phyloP scores from a whole-genome alignment of 1,140 invertebrate species.

The Hyposmocoma kahamanoa region DNA sequence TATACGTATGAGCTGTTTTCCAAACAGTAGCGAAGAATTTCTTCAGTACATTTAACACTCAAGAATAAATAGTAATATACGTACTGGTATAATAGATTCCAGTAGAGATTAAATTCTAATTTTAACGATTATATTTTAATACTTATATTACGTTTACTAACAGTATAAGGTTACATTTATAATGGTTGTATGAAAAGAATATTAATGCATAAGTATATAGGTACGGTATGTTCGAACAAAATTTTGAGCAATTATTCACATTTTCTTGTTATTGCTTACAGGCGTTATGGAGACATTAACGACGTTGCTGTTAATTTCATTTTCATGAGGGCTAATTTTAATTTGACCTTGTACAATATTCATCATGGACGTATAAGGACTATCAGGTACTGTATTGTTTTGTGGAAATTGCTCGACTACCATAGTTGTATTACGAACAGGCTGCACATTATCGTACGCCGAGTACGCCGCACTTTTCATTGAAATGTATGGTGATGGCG shows the following conservation, averaged over 20 bases:
- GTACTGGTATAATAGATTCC: no score
- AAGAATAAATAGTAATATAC: no score
- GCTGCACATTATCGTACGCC: slow-evolving; percentile 67
- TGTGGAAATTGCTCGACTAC: slow-evolving; percentile 26
- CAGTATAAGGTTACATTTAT: no score
- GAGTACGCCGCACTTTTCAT: slow-evolving; percentile 75
- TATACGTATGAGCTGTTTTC: no score
- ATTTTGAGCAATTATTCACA: slow-evolving; percentile 40
- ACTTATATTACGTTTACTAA: no score
- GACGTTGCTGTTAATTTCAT: slow-evolving; percentile 50
- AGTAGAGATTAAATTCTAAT: no score
- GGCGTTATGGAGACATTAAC: slow-evolving; percentile 56
- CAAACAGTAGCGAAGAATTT: no score
- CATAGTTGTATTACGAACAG: slow-evolving; percentile 23
- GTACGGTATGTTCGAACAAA: no score
- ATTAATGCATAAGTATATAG: no score
- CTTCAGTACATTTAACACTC: no score
- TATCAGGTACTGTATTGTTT: slow-evolving; percentile 33
- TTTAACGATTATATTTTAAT: no score
- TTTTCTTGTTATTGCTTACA: slow-evolving; percentile 36
- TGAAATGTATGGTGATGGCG: slow-evolving; percentile 41
- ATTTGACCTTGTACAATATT: slow-evolving; percentile 73
- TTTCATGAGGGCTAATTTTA: slow-evolving; percentile 62
- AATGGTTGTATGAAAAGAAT: no score
- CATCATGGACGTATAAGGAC: slow-evolving; percentile 59